Base-by-base conservation (phyloP, 1,140 invertebrate genomes). In the Panonychus citri region DNA sequence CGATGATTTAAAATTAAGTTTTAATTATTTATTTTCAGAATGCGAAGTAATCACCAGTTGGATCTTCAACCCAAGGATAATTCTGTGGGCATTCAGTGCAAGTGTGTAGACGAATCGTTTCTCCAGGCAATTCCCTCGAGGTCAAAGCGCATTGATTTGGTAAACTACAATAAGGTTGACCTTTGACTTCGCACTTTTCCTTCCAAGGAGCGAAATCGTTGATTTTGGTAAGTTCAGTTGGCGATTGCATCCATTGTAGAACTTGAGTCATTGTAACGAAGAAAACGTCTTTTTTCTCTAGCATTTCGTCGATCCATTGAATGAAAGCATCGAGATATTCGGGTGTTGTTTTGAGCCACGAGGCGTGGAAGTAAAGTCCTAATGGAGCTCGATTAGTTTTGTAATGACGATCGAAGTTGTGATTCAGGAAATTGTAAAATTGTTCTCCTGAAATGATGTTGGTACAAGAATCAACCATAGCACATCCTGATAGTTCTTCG, bases 251-350 rank as follows among this genome's bases (percentile, higher is more conserved):
- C 89, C 89, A 95, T 71, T 93, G 87, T 64, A 95, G 85, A 10
- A 93, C 87, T 75, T 81, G 86, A 2, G 86, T 91, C 82, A 90
- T 91, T n/a, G 88, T 94, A 1, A 91, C 85, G 66, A 95, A 93
- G 71, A 90, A 94, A 5, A 91, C 88, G 66, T 95, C 89, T 57
- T 86, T 85, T 56, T 80, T 82, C 57, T 78, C 73, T 30, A 90
- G 70, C 49, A 89, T 78, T 72, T 94, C 88, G 66, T 94, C 88
- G 61, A 95, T 81, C 85, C 88, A 94, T 67, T 84, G 86, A 10
- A 89, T 75, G 76, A 95, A 87, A 56, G 85, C 83, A 63, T 91
- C 86, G 54, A 91, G 72, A 68, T 83, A 93, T 68, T 93, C 86
- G 34, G 85, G 84, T 64, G 91, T 91, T 68, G 91, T 88, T 70